A percentile compares a stretch with the other conserved stretches of the same genome.
Conservation (phyloP, 2,797 vertebrate species). For the Diplodus puntazzo region DNA sequence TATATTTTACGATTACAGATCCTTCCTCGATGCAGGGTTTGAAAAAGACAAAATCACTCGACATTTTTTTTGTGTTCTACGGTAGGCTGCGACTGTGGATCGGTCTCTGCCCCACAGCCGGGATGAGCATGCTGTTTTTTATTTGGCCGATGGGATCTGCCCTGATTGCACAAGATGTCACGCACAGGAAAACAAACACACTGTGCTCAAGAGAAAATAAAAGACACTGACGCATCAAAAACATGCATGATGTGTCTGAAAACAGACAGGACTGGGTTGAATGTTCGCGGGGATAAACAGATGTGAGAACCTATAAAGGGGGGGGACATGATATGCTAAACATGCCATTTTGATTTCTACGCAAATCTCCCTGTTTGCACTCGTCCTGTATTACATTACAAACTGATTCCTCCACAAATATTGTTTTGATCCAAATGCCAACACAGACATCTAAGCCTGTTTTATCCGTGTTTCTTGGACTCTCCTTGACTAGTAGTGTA, state of each 20-base stretch:
- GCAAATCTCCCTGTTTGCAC: constrained; percentile 21
- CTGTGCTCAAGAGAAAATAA: constrained; percentile 22
- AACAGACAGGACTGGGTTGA: constrained; percentile 18
- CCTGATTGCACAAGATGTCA: constrained; percentile 53
- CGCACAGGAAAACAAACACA: not conserved
- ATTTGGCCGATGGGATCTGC: constrained; percentile 33
- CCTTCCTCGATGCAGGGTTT: constrained; percentile 7
- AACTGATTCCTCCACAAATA: constrained; percentile 19
- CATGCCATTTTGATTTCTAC: constrained; percentile 20
- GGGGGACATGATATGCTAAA: constrained; percentile 3
- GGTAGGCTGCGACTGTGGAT: constrained; percentile 3
- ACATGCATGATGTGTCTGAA: not conserved
- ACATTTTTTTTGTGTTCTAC: constrained; percentile 15
- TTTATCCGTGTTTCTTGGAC: constrained; percentile 35
- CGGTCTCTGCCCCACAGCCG: constrained; percentile 15
- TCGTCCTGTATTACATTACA: constrained; percentile 11
- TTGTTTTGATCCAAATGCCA: constrained; percentile 51
- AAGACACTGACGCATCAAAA: constrained; percentile 6
- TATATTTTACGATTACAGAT: not conserved
- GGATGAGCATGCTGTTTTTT: constrained; percentile 20
- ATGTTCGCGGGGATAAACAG: constrained; percentile 6
- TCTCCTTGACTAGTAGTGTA: constrained; percentile 51
- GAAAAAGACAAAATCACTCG: constrained; percentile 2
- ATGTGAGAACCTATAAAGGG: constrained; percentile 26
- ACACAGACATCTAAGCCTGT: constrained; percentile 8